A percentile compares a stretch with the other conserved stretches of the same genome.
Evolutionary conservation across 2,113 vertebrate genomes (phyloP).

Genomic region (Psephotus haematonotus): DNA sequence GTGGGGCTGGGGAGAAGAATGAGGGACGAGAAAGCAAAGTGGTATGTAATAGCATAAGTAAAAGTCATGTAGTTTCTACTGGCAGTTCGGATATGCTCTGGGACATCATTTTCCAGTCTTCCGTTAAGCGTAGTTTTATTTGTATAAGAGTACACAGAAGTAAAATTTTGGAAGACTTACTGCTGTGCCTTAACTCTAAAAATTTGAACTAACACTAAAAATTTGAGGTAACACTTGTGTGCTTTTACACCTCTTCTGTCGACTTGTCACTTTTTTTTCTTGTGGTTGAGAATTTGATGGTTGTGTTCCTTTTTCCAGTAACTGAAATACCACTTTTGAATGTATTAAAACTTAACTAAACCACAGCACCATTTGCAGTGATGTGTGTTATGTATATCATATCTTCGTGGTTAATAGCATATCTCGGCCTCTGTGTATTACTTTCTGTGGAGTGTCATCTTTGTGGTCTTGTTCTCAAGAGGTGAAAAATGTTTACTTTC

Average conservation of each 20-base stretch:
- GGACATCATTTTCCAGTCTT: neutral
- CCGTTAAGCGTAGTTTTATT: neutral
- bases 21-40: neutral
- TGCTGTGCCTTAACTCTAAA: neutral
- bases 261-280: neutral
- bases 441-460: neutral
- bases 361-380: constrained; percentile 13
- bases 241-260: neutral
- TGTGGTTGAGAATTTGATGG: constrained; percentile 15
- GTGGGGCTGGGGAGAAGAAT: neutral
- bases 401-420: neutral
- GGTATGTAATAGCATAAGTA: neutral
- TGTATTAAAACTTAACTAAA: neutral
- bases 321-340: neutral
- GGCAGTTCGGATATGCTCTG: neutral
- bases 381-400: neutral
- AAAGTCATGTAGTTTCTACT: neutral
- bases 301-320: neutral
- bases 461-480: constrained; percentile 48
- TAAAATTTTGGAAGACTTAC: neutral
- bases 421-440: neutral
- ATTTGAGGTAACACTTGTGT: neutral
- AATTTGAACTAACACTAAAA: neutral
- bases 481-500: constrained; percentile 29
- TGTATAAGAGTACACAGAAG: neutral